Evolutionary conservation across 2,797 vertebrate genomes (phyloP).

Genomic region (Microcaecilia unicolor): DNA sequence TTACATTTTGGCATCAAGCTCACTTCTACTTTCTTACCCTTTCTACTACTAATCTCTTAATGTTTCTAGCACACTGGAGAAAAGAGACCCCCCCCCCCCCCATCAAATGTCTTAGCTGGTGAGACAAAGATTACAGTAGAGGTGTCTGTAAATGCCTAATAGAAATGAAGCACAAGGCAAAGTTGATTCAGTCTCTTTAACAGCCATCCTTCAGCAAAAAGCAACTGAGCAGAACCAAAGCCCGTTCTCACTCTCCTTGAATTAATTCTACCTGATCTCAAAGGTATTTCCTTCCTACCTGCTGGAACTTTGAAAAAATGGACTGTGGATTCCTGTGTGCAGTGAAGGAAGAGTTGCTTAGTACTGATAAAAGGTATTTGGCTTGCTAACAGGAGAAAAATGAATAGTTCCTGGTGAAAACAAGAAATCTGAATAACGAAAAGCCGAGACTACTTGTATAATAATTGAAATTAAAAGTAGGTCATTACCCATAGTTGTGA

Average conservation of each 20-base stretch:
- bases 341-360: not conserved
- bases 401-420: no score
- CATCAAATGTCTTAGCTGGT: slow-evolving; percentile 9
- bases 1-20: not conserved
- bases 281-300: slow-evolving; percentile 29
- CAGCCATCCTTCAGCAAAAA: slow-evolving; percentile 46
- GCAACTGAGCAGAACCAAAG: slow-evolving; percentile 43
- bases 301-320: slow-evolving; percentile 29
- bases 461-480: no score
- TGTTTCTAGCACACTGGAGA: no score
- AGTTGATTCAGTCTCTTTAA: slow-evolving; percentile 39
- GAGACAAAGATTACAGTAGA: slow-evolving; percentile 35
- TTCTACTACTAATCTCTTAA: slow-evolving; percentile 11
- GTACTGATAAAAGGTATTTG: not conserved
- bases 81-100: no score
- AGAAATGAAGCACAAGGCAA: slow-evolving; percentile 15
- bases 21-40: not conserved
- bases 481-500: no score
- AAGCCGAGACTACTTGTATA: no score
- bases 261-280: slow-evolving; percentile 41
- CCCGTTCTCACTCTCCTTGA: slow-evolving; percentile 32
- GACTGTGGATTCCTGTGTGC: slow-evolving; percentile 10
- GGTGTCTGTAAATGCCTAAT: slow-evolving; percentile 33
- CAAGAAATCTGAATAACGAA: no score
- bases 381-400: slow-evolving; percentile 1